Conservation (phyloP, 1,140 invertebrate species). For the Atta colombica region DNA sequence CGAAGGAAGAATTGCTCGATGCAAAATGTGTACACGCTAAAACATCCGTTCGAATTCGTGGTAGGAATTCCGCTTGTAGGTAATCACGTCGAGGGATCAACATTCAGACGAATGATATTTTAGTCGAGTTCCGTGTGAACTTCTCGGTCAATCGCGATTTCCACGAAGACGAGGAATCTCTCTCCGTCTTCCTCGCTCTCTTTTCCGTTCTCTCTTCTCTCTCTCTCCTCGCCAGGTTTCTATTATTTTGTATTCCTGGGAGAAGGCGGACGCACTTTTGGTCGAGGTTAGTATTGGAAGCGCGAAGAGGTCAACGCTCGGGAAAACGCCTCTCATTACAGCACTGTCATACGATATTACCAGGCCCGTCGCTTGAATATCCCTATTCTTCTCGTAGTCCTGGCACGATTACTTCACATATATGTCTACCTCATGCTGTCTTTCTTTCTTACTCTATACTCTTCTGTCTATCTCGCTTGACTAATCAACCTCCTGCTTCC, state of each 20-base stretch:
- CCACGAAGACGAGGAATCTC: constrained; percentile 40
- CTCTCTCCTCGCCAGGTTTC: constrained; percentile 51
- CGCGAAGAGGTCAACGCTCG: constrained; percentile 83
- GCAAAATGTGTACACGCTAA: not conserved
- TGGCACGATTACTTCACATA: constrained; percentile 32
- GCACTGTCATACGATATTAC: constrained; percentile 75
- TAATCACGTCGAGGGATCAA: not conserved
- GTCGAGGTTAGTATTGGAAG: constrained; percentile 83
- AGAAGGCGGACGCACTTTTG: constrained; percentile 71
- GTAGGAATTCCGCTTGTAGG: not conserved
- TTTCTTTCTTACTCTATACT: not conserved
- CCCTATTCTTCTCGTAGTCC: constrained; percentile 31
- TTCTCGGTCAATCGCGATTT: constrained; percentile 56
- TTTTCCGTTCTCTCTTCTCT: not conserved
- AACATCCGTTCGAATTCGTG: constrained; percentile 6
- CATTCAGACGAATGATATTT: constrained; percentile 31
- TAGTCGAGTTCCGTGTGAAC: constrained; percentile 44
- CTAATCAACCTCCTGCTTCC: constrained; percentile 52
- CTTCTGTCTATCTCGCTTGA: not conserved
- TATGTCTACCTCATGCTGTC: not conserved
- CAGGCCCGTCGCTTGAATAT: constrained; percentile 68
- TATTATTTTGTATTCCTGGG: constrained; percentile 71
- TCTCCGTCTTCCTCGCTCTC: constrained; percentile 15
- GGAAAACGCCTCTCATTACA: constrained; percentile 81
- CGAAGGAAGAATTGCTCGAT: not conserved